Conservation (phyloP, 2,888 invertebrate species). For the Macrophya annulata region DNA sequence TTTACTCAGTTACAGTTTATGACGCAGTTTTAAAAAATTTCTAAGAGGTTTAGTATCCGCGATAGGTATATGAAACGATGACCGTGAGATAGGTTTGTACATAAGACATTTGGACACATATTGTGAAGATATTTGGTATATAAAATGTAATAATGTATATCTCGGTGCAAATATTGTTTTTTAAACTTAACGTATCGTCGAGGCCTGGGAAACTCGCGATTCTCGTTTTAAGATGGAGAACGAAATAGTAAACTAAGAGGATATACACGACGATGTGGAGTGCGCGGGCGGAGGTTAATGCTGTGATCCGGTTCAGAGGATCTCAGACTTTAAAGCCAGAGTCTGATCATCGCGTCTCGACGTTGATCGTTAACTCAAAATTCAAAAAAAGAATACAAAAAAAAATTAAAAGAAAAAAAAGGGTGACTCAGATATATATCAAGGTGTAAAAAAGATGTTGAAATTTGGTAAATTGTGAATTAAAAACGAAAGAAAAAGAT, state of each 20-base stretch:
- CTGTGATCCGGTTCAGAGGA: conserved; percentile 77
- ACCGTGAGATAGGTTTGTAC: not conserved
- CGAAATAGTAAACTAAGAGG: conserved; percentile 39
- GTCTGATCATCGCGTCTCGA: conserved; percentile 61
- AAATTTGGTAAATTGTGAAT: too few relatives aligned
- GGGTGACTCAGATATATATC: not conserved
- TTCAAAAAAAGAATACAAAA: not conserved
- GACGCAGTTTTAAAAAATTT: not conserved
- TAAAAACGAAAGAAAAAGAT: too few relatives aligned
- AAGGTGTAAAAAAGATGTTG: not conserved
- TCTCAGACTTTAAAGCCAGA: conserved; percentile 69
- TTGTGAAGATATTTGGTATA: not conserved
- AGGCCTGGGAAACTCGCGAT: conserved; percentile 54
- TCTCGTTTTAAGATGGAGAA: conserved; percentile 13
- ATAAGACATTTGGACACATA: not conserved
- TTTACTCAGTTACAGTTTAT: not conserved
- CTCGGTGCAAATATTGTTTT: conserved; percentile 44
- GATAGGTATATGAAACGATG: too few relatives aligned
- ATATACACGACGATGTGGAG: conserved; percentile 66
- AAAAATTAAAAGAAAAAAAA: not conserved
- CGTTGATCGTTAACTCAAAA: not conserved
- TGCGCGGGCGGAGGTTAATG: conserved; percentile 73
- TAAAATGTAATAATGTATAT: not conserved
- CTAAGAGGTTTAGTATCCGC: not conserved
- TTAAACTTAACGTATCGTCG: conserved; percentile 14